phyloP scores from a whole-genome alignment of 2,113 vertebrate species.

The Pelvicachromis taeniatus region DNA sequence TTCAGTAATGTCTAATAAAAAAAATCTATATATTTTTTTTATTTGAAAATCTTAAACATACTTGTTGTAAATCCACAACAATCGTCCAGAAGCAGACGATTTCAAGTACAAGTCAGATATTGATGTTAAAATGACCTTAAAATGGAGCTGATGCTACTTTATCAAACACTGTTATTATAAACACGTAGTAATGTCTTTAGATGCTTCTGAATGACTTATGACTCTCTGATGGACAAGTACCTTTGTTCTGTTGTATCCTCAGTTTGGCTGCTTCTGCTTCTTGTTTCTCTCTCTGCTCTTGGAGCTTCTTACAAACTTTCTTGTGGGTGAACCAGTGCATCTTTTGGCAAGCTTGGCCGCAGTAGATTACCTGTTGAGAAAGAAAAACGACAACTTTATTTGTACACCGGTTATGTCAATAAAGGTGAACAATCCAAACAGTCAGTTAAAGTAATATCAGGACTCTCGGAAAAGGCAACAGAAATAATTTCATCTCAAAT shows the following conservation, averaged over 20 bases:
- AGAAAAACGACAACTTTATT: not conserved
- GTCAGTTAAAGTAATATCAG: fast-evolving
- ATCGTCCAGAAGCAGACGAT: not conserved
- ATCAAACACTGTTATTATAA: not conserved
- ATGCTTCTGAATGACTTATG: fast-evolving
- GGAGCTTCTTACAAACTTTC: conserved; percentile 87
- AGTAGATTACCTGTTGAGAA: conserved; percentile 87
- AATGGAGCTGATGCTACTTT: not conserved
- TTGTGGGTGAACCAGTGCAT: conserved; percentile 97
- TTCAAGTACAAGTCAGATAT: not conserved
- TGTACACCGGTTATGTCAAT: not conserved
- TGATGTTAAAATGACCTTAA: not conserved
- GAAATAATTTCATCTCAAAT: not conserved
- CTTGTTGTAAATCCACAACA: too few relatives aligned
- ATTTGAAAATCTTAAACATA: not conserved
- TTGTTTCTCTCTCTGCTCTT: conserved; percentile 84
- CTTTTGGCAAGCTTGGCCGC: conserved; percentile 89
- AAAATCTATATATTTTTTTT: not conserved
- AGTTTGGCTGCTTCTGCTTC: conserved; percentile 80
- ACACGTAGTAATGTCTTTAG: not conserved
- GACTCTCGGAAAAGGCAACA: not conserved
- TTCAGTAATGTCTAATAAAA: too few relatives aligned
- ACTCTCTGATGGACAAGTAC: conserved; percentile 32
- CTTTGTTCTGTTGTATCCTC: conserved; percentile 72
- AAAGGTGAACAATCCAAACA: not conserved